phyloP scores from a whole-genome alignment of 1,140 invertebrate genomes.

The Ylistrum balloti region DNA sequence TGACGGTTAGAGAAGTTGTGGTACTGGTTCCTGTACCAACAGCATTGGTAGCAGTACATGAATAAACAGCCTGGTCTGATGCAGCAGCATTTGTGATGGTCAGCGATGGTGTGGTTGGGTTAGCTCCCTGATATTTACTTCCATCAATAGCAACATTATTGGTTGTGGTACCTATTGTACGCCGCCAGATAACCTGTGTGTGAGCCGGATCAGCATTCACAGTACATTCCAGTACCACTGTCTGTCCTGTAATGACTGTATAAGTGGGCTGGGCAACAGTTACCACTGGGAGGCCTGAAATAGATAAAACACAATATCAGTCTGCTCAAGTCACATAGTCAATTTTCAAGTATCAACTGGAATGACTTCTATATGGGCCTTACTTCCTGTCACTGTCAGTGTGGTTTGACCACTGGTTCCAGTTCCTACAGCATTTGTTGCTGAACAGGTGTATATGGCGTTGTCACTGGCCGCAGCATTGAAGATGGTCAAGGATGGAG shows the following conservation, averaged over 20 bases:
- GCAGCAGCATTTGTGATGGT: slow-evolving; percentile 50
- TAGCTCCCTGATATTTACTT: slow-evolving; percentile 52
- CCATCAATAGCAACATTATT: neutral
- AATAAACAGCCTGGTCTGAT: slow-evolving; percentile 52
- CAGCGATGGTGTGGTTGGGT: slow-evolving; percentile 42
- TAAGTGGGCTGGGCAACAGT: slow-evolving; percentile 49
- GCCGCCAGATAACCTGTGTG: slow-evolving; percentile 49
- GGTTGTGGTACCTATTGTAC: slow-evolving; percentile 48
- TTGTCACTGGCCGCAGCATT: slow-evolving; percentile 47
- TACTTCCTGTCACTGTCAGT: neutral
- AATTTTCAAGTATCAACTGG: too few species aligned
- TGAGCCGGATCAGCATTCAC: slow-evolving; percentile 47
- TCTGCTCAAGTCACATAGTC: too few species aligned
- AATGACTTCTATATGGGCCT: neutral
- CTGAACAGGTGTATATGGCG: slow-evolving; percentile 42
- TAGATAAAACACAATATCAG: too few species aligned
- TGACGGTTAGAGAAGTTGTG: slow-evolving; percentile 51
- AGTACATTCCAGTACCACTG: slow-evolving; percentile 46
- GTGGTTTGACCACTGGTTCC: slow-evolving; percentile 12
- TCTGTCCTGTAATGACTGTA: slow-evolving; percentile 46
- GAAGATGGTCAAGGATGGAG: slow-evolving; percentile 51
- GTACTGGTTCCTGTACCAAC: slow-evolving; percentile 54
- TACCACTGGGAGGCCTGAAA: slow-evolving; percentile 50
- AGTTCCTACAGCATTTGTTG: neutral
- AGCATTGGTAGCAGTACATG: slow-evolving; percentile 55